Conservation (phyloP, 2,113 vertebrate genomes). For the Coregonus clupeaformis region DNA sequence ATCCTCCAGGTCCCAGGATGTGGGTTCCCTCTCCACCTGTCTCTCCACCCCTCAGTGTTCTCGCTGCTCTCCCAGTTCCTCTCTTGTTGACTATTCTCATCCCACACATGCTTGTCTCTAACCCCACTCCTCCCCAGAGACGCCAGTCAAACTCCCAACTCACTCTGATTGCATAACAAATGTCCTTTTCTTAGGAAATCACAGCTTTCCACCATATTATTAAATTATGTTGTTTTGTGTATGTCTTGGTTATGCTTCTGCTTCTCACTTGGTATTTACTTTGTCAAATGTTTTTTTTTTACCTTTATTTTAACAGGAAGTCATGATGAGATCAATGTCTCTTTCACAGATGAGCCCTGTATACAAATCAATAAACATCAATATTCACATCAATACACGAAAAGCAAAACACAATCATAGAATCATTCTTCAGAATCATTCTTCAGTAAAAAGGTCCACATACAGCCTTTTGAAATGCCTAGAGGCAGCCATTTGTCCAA, state of each 20-base stretch:
- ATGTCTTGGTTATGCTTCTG: neutral
- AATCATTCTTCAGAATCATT: no score
- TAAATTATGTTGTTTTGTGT: neutral
- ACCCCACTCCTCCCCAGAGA: conserved; percentile 57
- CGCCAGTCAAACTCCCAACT: conserved; percentile 33
- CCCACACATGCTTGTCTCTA: conserved; percentile 47
- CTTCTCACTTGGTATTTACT: neutral
- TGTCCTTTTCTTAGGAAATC: conserved; percentile 28
- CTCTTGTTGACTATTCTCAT: conserved; percentile 67
- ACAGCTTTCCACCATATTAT: conserved; percentile 24
- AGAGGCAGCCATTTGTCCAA: no score
- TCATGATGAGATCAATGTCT: no score
- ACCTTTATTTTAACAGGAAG: neutral
- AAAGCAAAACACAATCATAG: no score
- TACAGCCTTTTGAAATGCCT: no score
- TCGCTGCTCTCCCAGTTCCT: conserved; percentile 67
- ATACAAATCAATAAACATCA: no score
- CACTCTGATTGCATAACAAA: conserved; percentile 38
- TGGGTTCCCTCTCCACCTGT: conserved; percentile 72
- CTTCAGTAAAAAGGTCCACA: no score
- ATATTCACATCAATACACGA: no score
- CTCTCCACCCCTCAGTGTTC: conserved; percentile 49
- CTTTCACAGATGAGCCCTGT: no score
- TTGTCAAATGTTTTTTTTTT: neutral
- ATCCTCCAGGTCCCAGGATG: conserved; percentile 64